phyloP scores from a whole-genome alignment of 2,888 invertebrate species.

The Baronia brevicornis region DNA sequence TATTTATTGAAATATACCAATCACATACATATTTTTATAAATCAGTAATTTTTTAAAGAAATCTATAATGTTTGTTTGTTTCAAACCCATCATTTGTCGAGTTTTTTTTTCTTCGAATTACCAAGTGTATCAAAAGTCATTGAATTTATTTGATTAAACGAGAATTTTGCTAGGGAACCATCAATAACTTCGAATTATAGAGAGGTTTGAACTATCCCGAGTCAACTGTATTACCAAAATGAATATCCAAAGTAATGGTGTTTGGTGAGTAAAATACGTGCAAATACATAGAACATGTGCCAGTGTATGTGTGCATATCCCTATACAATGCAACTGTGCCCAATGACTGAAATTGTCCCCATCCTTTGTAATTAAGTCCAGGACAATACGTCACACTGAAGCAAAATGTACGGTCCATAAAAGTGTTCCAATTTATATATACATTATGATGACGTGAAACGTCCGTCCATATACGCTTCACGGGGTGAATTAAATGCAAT shows the following conservation, averaged over 20 bases:
- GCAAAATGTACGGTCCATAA: conserved; percentile 55
- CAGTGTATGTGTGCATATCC: conserved; percentile 60
- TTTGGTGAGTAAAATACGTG: conserved; percentile 32
- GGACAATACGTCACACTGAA: conserved; percentile 73
- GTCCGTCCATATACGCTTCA: conserved; percentile 61
- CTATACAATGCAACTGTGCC: conserved; percentile 75
- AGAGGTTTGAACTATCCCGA: too few relatives aligned
- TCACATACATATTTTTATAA: too few relatives aligned
- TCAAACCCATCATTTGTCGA: too few relatives aligned
- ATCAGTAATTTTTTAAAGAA: too few relatives aligned
- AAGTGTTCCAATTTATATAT: conserved; percentile 47
- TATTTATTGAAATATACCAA: too few relatives aligned
- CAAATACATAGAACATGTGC: conserved; percentile 36
- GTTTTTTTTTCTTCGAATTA: too few relatives aligned
- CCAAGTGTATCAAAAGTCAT: too few relatives aligned
- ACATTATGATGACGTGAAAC: conserved; percentile 58
- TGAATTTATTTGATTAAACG: too few relatives aligned
- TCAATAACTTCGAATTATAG: too few relatives aligned
- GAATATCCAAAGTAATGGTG: conserved; percentile 7
- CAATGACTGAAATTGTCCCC: conserved; percentile 59
- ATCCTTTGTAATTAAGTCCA: conserved; percentile 42
- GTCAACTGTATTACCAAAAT: too few relatives aligned
- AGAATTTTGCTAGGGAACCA: too few relatives aligned
- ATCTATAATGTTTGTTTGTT: too few relatives aligned
- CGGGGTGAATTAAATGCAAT: conserved; percentile 54